A percentile compares a stretch with the other conserved stretches of the same genome.
phyloP scores from a whole-genome alignment of 2,888 invertebrate genomes.

The Euzetes globulus region DNA sequence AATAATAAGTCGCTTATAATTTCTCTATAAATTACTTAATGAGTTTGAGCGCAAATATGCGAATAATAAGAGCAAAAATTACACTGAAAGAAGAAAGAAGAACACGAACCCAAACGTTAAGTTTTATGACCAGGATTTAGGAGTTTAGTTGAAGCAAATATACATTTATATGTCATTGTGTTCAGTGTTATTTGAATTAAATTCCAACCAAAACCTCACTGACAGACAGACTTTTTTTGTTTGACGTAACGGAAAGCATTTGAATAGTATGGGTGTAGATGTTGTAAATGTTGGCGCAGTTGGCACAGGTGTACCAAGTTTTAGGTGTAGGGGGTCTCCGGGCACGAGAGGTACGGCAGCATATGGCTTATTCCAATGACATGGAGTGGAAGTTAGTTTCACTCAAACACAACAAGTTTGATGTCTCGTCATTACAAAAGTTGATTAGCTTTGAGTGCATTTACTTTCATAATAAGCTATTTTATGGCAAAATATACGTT shows the following conservation, averaged over 20 bases:
- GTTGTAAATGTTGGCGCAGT: background rate
- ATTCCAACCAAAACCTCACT: background rate
- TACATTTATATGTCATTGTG: constrained; percentile 1
- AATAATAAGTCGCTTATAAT: too few species aligned
- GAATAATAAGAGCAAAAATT: background rate
- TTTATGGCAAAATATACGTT: background rate
- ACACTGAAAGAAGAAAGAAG: background rate
- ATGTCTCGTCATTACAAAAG: background rate
- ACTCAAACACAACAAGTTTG: background rate
- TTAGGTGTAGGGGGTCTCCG: too few species aligned
- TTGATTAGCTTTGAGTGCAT: background rate
- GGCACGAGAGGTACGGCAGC: too few species aligned
- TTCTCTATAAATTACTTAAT: too few species aligned
- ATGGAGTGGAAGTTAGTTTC: background rate
- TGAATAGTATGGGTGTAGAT: background rate
- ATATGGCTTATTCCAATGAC: background rate
- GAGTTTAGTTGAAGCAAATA: background rate
- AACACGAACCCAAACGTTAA: background rate
- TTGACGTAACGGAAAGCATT: constrained; percentile 1
- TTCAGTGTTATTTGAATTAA: background rate
- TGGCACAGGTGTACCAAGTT: background rate
- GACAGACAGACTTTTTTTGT: constrained; percentile 2
- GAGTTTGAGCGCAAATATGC: background rate
- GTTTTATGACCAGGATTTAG: background rate
- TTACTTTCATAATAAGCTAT: background rate